Evolutionary conservation across 1,140 invertebrate genomes (phyloP).

Genomic region (Brevipalpus yothersi): DNA sequence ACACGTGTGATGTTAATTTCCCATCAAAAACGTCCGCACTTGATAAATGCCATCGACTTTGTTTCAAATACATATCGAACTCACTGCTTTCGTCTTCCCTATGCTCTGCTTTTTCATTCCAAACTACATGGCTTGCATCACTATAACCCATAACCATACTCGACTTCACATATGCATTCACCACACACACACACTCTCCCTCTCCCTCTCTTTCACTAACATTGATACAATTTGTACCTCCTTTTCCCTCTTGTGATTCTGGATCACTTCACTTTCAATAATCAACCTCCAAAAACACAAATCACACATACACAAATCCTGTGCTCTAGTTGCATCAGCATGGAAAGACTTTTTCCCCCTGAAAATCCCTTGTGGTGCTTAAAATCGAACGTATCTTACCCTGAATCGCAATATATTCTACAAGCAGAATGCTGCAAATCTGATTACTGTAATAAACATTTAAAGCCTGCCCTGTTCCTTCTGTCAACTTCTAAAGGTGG

Average conservation of each 20-base stretch:
- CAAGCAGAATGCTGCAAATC: constrained; percentile 13
- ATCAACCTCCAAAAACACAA: not conserved
- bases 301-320: not conserved
- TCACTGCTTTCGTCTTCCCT: too few species aligned
- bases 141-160: too few species aligned
- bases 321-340: constrained; percentile 26
- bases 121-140: too few species aligned
- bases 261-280: not conserved
- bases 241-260: not conserved
- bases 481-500: constrained; percentile 13
- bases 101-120: too few species aligned
- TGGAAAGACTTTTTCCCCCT: constrained; percentile 24
- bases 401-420: constrained; percentile 3
- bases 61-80: too few species aligned
- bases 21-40: too few species aligned
- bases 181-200: not conserved
- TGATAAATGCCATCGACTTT: too few species aligned
- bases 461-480: constrained; percentile 11
- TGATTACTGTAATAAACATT: constrained; percentile 16
- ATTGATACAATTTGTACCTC: not conserved
- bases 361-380: constrained; percentile 25
- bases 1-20: too few species aligned
- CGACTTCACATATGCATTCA: too few species aligned
- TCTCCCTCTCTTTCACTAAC: not conserved
- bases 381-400: constrained; percentile 17